Percentiles rank a stretch among this genome's conserved stretches.
Evolutionary conservation across 2,797 vertebrate species (phyloP).

Genomic region (Fratercula arctica): DNA sequence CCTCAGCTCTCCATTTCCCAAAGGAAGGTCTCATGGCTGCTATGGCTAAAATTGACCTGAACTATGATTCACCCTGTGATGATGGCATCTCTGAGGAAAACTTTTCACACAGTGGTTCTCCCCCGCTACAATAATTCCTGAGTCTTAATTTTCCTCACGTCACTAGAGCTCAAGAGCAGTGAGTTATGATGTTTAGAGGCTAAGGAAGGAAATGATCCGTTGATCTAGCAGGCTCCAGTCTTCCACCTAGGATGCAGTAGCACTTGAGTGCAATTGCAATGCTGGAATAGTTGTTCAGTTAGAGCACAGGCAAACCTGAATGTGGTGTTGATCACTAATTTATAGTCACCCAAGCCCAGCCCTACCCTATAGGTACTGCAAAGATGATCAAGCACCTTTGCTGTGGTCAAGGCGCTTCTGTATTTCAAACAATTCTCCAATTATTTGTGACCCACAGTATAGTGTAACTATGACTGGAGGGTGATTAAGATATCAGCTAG

Average conservation of each 20-base stretch:
- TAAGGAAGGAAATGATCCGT: not conserved
- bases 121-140: not conserved
- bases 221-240: not conserved
- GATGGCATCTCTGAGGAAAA: not conserved
- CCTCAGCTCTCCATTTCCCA: not conserved
- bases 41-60: not conserved
- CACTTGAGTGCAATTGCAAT: not conserved
- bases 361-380: not conserved
- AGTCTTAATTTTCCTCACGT: not conserved
- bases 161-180: not conserved
- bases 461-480: not conserved
- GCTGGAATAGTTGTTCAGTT: not conserved
- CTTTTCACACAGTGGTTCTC: not conserved
- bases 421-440: not conserved
- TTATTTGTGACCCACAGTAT: not conserved
- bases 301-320: not conserved
- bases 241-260: not conserved
- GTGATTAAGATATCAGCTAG: not conserved
- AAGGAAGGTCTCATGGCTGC: not conserved
- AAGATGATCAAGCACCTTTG: not conserved
- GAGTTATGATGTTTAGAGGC: not conserved
- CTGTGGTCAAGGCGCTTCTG: not conserved
- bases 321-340: not conserved
- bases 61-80: not conserved
- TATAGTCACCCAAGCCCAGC: not conserved